Evolutionary conservation across 2,797 vertebrate species (phyloP), one percentile per base, ranked within the genome.

Genomic region (Clangula hyemalis): DNA sequence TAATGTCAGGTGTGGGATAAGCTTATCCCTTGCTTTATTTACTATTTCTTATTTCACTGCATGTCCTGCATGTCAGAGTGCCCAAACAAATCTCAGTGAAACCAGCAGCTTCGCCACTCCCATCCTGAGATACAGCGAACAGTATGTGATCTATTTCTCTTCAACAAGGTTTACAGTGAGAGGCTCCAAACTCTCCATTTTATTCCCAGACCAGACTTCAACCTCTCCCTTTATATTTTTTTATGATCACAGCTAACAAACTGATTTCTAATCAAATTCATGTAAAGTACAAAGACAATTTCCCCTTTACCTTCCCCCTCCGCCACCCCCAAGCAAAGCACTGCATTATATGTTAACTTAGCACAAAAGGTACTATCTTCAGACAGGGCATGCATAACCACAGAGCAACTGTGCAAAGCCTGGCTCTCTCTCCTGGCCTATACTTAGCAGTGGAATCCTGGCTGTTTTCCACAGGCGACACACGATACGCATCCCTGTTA

Each of bases 371-470:
- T 38, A 41, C 85, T 66, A 41, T 91, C 85, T 84, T 78, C 91
- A 95, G 80, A 85, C 47, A 56, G 57, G 28, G 4, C 6, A 62
- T 53, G 4, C 6, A 62, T 53, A 58, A 90, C 76, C 89, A 90
- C 81, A 78, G 83, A 96, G 74, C 90, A 94, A 91, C 87, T 94
- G 89, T 36, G 79, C 65, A 69, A 85, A 83, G 71, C 69, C 69
- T 3, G 0, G 66, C 64, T 86, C 75, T 2, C 72, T 49, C 60
- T 62, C 49, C 47, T 54, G 64, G 75, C 60, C 95, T 96, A 96
- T 96, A 95, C 90, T 96, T 97, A 96, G 94, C 89, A 93, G 77
- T 61, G 91, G 95, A 96, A 96, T 97, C 87, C 84, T 96, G 93
- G 95, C 90, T 72, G 47, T 24, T 89, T 92, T 96, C 96, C 94